Evolutionary conservation across 1,140 invertebrate genomes (phyloP).

Genomic region (Radopholus similis): DNA sequence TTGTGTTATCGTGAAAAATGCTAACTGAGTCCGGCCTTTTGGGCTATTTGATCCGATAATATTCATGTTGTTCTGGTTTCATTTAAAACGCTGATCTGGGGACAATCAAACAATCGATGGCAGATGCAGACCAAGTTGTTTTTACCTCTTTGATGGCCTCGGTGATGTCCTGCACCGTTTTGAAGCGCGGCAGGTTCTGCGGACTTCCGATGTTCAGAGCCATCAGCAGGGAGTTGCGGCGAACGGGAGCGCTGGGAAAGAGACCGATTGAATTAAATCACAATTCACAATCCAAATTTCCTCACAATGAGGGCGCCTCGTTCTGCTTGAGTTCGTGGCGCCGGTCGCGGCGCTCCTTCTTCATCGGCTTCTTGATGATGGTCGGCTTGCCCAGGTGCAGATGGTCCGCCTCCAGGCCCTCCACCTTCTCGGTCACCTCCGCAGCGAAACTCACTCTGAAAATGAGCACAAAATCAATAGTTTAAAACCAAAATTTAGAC

Average conservation of each 20-base stretch:
- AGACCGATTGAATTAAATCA: conserved; percentile 1
- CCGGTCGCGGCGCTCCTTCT: conserved; percentile 49
- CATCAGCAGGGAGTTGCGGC: conserved; percentile 54
- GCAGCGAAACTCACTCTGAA: conserved; percentile 57
- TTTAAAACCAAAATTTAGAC: background rate
- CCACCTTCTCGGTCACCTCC: conserved; percentile 53
- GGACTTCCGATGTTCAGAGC: conserved; percentile 59
- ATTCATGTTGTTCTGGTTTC: background rate
- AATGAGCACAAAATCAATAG: background rate
- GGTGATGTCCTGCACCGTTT: conserved; percentile 58
- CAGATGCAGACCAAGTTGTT: background rate
- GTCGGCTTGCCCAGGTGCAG: conserved; percentile 32
- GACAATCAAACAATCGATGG: too few species aligned
- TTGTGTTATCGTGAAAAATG: too few species aligned
- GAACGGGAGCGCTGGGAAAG: conserved; percentile 50
- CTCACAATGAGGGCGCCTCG: conserved; percentile 57
- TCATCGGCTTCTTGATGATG: conserved; percentile 59
- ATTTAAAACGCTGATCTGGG: too few species aligned
- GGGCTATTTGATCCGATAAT: background rate
- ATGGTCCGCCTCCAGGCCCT: conserved; percentile 40
- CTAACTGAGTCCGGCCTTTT: background rate
- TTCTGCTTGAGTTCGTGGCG: conserved; percentile 48
- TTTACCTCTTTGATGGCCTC: conserved; percentile 55
- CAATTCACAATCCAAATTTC: background rate
- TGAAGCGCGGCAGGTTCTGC: conserved; percentile 58